These are phyloP conservation scores for Himantopus leucocephalus DNA, from an alignment of 2,113 vertebrate species.

Conservation along the genomic window DNA sequence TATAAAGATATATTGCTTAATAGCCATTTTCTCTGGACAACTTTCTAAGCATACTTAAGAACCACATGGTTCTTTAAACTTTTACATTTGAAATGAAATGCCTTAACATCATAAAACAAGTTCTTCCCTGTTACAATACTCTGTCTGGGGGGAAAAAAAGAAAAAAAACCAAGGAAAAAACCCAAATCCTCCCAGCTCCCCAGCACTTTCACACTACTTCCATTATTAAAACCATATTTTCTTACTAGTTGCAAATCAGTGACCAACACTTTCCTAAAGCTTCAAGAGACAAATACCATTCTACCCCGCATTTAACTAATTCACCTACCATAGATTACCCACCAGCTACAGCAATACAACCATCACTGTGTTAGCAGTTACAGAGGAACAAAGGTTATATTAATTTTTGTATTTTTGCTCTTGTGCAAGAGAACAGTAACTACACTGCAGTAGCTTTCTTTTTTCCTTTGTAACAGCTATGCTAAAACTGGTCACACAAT, in stretches of 20 bases:
- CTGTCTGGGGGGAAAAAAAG: background rate
- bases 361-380: background rate
- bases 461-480: background rate
- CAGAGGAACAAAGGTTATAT: background rate
- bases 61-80: background rate
- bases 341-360: background rate
- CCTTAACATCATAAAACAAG: background rate
- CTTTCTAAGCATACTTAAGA: background rate
- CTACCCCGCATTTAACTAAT: background rate
- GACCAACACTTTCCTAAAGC: background rate
- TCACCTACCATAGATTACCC: background rate
- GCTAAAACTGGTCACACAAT: background rate
- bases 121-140: background rate
- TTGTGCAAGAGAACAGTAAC: background rate
- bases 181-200: background rate
- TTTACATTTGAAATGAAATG: background rate
- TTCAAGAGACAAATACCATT: background rate
- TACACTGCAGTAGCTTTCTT: background rate
- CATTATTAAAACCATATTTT: background rate
- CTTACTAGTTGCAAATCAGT: background rate
- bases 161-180: accelerated
- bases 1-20: background rate
- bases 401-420: background rate
- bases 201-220: background rate
- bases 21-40: background rate